phyloP scores from a whole-genome alignment of 1,140 invertebrate species.

The Diorhabda sublineata region DNA sequence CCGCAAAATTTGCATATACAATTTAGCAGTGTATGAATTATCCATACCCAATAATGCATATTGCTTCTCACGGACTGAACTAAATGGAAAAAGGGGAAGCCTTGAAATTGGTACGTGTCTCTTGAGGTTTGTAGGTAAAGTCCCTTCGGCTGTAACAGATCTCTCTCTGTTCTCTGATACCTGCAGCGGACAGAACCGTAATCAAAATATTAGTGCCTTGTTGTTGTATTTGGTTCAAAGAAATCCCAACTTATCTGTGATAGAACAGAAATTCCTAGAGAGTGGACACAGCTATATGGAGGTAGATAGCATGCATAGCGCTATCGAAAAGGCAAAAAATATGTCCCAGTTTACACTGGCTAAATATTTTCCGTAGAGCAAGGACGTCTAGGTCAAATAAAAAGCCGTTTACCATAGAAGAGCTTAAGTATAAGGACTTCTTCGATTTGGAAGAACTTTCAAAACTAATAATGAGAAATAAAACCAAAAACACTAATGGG shows the following conservation, averaged over 20 bases:
- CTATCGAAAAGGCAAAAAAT: slow-evolving; percentile 33
- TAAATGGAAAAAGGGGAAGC: slow-evolving; percentile 30
- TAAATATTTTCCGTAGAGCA: neutral
- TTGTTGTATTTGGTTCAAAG: slow-evolving; percentile 7
- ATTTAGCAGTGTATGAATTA: slow-evolving; percentile 31
- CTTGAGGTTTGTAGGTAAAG: slow-evolving; percentile 14
- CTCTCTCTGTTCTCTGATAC: slow-evolving; percentile 3
- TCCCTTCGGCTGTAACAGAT: neutral
- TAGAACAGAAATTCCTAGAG: slow-evolving; percentile 20
- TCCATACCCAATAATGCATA: slow-evolving; percentile 23
- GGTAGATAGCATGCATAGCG: slow-evolving; percentile 38
- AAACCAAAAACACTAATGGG: neutral
- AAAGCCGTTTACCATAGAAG: neutral
- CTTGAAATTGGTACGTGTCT: slow-evolving; percentile 28
- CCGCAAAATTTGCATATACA: slow-evolving; percentile 27
- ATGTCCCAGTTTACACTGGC: too few species aligned
- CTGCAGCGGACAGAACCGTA: slow-evolving; percentile 11
- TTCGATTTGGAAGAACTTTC: neutral
- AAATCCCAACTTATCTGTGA: slow-evolving; percentile 10
- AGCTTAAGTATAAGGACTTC: neutral
- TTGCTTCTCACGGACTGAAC: slow-evolving; percentile 27
- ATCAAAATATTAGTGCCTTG: slow-evolving; percentile 9
- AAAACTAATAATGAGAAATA: slow-evolving; percentile 1
- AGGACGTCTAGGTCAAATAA: neutral
- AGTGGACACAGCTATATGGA: slow-evolving; percentile 41